Conservation (phyloP, 2,113 vertebrate genomes). For the Penelope pileata region DNA sequence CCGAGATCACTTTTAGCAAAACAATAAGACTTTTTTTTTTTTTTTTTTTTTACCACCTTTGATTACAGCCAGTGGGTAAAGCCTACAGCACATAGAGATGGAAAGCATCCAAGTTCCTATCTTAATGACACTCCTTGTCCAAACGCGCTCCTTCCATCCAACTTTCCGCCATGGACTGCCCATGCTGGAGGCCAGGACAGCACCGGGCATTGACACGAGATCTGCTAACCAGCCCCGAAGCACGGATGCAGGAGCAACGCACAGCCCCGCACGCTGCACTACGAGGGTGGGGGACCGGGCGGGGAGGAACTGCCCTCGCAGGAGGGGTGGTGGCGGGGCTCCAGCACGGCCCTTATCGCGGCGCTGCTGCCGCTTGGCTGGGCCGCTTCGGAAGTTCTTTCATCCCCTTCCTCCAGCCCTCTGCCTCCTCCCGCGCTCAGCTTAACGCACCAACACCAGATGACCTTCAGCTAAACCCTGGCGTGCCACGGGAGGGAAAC, state of each 20-base stretch:
- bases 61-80: conserved; percentile 61
- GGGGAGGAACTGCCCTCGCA: conserved; percentile 43
- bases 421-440: conserved; percentile 67
- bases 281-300: conserved; percentile 56
- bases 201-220: not conserved
- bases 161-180: conserved; percentile 80
- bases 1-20: conserved; percentile 50
- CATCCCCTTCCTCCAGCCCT: conserved; percentile 74
- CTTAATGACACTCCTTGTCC: conserved; percentile 86
- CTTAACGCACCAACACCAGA: conserved; percentile 57
- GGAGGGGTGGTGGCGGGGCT: conserved; percentile 62
- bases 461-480: conserved; percentile 75
- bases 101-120: conserved; percentile 82
- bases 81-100: conserved; percentile 77
- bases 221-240: conserved; percentile 46
- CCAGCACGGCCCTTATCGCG: conserved; percentile 67
- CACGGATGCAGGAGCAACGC: conserved; percentile 43
- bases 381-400: conserved; percentile 78
- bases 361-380: conserved; percentile 59
- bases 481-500: conserved; percentile 62
- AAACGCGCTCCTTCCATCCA: conserved; percentile 87
- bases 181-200: conserved; percentile 76
- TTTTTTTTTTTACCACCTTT: not conserved
- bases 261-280: conserved; percentile 31
- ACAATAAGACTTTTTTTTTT: conserved; percentile 12